Evolutionary conservation across 2,888 invertebrate species (phyloP).

Genomic region (Timema podura): DNA sequence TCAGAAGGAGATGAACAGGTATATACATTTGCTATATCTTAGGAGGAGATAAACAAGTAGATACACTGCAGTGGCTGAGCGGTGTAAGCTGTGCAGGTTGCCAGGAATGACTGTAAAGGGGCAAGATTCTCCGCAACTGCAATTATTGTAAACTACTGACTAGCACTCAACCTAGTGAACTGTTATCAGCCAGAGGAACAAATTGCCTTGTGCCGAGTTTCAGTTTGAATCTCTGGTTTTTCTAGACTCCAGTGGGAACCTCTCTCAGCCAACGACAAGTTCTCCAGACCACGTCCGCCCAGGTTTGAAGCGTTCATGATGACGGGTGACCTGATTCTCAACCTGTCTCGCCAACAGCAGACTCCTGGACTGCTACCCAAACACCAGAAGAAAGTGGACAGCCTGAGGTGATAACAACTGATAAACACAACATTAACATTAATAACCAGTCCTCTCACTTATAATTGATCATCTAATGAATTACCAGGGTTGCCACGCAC

Average conservation of each 20-base stretch:
- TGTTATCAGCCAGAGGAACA: not conserved
- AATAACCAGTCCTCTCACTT: no score
- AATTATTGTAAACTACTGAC: not conserved
- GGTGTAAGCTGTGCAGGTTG: no score
- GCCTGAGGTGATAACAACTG: constrained; percentile 27
- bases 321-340: constrained; percentile 95
- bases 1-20: no score
- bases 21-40: no score
- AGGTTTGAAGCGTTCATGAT: constrained; percentile 95
- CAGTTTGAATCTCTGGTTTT: not conserved
- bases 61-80: no score
- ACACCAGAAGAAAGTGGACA: constrained; percentile 53
- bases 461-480: no score
- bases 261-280: constrained; percentile 44
- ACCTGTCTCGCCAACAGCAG: constrained; percentile 79
- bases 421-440: no score
- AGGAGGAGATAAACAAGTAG: no score
- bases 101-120: no score
- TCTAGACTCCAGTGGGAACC: constrained; percentile 51
- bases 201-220: not conserved
- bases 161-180: not conserved
- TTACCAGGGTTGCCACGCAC: no score
- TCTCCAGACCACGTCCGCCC: constrained; percentile 45
- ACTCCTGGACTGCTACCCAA: constrained; percentile 58
- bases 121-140: no score